Conservation (phyloP, 1,140 invertebrate species). For the Vanessa atalanta region DNA sequence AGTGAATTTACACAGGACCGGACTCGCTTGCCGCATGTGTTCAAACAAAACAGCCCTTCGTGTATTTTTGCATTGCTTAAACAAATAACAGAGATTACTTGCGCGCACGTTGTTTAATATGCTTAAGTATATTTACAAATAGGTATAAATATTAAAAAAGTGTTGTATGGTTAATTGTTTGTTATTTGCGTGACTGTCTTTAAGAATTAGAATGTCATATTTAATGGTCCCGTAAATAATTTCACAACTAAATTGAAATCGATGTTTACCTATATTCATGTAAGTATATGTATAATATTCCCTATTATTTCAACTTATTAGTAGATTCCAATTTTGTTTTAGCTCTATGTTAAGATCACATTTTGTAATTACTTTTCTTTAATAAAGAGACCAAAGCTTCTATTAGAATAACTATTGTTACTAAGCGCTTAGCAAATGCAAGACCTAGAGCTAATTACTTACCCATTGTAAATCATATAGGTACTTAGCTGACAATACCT, state of each 20-base stretch:
- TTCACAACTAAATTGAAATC: not conserved
- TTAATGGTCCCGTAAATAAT: not conserved
- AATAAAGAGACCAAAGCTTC: no score
- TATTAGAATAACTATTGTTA: no score
- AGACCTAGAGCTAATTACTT: no score
- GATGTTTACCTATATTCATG: not conserved
- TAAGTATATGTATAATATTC: not conserved
- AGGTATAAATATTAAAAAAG: not conserved
- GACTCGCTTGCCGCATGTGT: constrained; percentile 33
- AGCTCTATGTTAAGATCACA: no score
- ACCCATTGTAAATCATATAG: no score
- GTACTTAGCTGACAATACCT: no score
- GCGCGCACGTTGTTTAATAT: constrained; percentile 38
- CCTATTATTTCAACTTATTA: no score
- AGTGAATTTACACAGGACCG: constrained; percentile 32
- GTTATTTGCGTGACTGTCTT: not conserved
- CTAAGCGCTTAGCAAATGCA: no score
- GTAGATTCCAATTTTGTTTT: no score
- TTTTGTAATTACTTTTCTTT: no score
- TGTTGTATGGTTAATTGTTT: not conserved
- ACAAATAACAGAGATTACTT: constrained; percentile 37
- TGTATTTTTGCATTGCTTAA: constrained; percentile 37
- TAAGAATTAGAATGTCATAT: not conserved
- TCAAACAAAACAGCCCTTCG: constrained; percentile 35
- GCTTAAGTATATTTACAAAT: constrained; percentile 18